Conservation (phyloP, 2,888 invertebrate species). For the Melieria picta region DNA sequence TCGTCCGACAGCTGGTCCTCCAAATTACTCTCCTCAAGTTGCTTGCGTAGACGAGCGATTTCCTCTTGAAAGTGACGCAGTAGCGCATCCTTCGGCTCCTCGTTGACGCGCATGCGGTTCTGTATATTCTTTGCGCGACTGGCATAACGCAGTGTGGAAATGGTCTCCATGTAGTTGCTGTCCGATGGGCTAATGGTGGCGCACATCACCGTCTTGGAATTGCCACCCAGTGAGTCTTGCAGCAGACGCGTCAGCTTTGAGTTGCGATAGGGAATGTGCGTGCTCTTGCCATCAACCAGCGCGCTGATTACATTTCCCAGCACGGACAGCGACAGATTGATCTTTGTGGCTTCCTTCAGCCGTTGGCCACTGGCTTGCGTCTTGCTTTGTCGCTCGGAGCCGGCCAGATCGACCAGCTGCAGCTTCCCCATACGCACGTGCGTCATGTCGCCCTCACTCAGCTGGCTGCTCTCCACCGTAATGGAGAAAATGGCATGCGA, state of each 20-base stretch:
- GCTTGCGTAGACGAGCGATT: slow-evolving; percentile 89
- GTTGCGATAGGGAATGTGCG: slow-evolving; percentile 98
- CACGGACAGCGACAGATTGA: slow-evolving; percentile 96
- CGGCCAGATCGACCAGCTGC: slow-evolving; percentile 97
- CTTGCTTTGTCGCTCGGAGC: slow-evolving; percentile 96
- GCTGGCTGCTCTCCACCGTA: slow-evolving; percentile 94
- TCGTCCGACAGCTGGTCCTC: slow-evolving; percentile 63
- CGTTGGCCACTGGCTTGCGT: slow-evolving; percentile 94
- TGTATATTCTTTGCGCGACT: slow-evolving; percentile 98
- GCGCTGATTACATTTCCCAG: slow-evolving; percentile 99
- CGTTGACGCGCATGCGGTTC: slow-evolving; percentile 95
- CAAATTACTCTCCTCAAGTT: slow-evolving; percentile 75
- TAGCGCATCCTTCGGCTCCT: slow-evolving; percentile 96
- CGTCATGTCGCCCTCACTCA: slow-evolving; percentile 82
- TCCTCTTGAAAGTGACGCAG: slow-evolving; percentile 96
- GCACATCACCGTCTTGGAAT: slow-evolving; percentile 95
- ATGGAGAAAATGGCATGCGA: slow-evolving; percentile 99
- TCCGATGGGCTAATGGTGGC: slow-evolving; percentile 98
- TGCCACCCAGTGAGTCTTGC: slow-evolving; percentile 97
- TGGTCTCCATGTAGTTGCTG: slow-evolving; percentile 95
- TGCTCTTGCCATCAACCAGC: slow-evolving; percentile 95
- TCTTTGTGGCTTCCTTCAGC: slow-evolving; percentile 96
- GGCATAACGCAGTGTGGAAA: slow-evolving; percentile 95
- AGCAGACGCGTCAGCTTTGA: slow-evolving; percentile 93
- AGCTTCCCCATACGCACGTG: slow-evolving; percentile 96